These are phyloP conservation scores for Paradoxurus hermaphroditus DNA, from an alignment of 2,113 vertebrate genomes.

Conservation along the genomic window DNA sequence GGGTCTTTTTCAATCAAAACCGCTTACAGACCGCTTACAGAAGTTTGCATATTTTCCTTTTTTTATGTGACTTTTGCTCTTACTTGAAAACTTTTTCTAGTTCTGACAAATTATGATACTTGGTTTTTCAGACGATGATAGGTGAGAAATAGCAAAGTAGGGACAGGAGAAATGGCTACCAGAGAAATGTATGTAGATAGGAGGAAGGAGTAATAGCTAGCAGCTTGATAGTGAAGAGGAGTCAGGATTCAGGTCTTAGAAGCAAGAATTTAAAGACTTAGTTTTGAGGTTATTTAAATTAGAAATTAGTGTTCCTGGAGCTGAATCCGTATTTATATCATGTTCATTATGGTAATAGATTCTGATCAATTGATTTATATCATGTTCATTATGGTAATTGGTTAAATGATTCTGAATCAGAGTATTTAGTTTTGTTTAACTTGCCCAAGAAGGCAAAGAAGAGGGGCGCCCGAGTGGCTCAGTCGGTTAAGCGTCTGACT, in stretches of 20 bases:
- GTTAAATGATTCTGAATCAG: conserved; percentile 16
- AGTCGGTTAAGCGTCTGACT: too few species aligned
- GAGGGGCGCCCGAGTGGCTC: too few species aligned
- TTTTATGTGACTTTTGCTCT: neutral
- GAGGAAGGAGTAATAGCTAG: neutral
- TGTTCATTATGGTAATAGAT: neutral
- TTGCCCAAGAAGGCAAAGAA: conserved; percentile 9
- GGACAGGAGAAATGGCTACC: neutral
- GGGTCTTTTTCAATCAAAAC: neutral
- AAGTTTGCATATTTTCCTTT: neutral
- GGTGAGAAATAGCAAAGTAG: neutral
- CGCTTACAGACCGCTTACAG: neutral
- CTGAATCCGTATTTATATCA: neutral
- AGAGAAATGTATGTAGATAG: neutral
- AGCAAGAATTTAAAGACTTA: conserved; percentile 29
- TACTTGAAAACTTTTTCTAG: neutral
- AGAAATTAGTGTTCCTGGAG: neutral
- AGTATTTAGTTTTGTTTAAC: neutral
- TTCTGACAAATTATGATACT: neutral
- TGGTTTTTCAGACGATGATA: neutral
- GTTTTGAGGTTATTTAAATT: neutral
- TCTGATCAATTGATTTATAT: too few species aligned
- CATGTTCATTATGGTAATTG: neutral
- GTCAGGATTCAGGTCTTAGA: neutral
- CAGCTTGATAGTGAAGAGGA: neutral